Percentiles rank a stretch among this genome's conserved stretches.
Conservation (phyloP, 2,113 vertebrate genomes). For the Indri indri region DNA sequence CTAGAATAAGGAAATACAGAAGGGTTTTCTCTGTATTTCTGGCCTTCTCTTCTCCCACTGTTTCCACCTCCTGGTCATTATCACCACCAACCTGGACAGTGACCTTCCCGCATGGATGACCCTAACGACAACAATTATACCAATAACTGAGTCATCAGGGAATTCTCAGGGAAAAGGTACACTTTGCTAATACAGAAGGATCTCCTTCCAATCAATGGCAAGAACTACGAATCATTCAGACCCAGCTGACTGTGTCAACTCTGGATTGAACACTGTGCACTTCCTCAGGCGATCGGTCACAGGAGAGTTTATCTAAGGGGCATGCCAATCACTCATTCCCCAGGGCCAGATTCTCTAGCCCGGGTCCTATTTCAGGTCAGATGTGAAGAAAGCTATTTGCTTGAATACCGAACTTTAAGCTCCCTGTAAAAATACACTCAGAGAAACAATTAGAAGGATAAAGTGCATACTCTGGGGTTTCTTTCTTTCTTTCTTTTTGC, state of each 20-base stretch:
- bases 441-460: neutral
- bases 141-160: neutral
- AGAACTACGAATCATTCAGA: neutral
- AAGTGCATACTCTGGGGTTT: neutral
- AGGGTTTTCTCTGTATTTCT: neutral
- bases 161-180: neutral
- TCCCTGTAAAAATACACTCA: neutral
- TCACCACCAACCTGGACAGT: neutral
- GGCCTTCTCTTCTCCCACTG: neutral
- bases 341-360: neutral
- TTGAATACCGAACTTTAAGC: neutral
- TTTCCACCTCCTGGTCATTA: neutral
- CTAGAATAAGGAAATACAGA: neutral
- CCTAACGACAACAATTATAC: neutral
- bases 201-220: neutral
- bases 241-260: neutral
- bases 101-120: neutral
- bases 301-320: neutral
- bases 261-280: neutral
- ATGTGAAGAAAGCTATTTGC: neutral
- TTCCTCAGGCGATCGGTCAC: neutral
- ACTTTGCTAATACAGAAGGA: neutral
- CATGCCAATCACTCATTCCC: neutral
- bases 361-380: neutral
- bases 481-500: neutral